Evolutionary conservation across 2,888 invertebrate species (phyloP).

Genomic region (Sminthurides aquaticus): DNA sequence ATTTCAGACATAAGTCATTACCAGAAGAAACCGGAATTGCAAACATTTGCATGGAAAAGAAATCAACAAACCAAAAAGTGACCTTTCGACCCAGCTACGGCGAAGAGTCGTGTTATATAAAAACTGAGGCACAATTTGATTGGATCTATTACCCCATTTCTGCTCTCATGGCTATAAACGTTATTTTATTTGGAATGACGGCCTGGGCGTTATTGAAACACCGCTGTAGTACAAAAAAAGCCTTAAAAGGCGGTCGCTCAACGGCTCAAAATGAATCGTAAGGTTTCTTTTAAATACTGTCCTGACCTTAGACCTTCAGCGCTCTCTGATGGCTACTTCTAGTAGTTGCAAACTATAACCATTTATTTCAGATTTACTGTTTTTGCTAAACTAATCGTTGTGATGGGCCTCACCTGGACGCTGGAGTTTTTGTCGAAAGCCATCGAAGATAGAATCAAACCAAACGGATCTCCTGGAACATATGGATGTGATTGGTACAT

Average conservation of each 20-base stretch:
- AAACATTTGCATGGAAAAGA: neutral
- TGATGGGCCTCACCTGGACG: conserved; percentile 15
- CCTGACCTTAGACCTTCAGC: too few relatives aligned
- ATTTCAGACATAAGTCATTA: neutral
- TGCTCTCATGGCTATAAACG: conserved; percentile 7
- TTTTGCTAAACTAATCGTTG: conserved; percentile 12
- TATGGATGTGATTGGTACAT: conserved; percentile 9
- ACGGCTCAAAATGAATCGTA: neutral
- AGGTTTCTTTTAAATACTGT: neutral
- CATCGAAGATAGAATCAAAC: neutral
- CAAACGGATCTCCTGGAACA: conserved; percentile 6
- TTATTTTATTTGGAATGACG: conserved; percentile 3
- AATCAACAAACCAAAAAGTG: neutral
- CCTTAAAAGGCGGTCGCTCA: neutral
- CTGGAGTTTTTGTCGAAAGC: conserved; percentile 13
- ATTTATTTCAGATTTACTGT: neutral
- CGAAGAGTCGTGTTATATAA: conserved; percentile 10
- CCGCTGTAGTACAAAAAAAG: neutral
- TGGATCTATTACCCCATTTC: conserved; percentile 19
- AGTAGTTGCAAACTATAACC: neutral
- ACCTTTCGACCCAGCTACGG: conserved; percentile 6
- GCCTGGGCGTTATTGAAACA: conserved; percentile 2
- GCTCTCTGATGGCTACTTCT: neutral
- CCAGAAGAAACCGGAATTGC: neutral
- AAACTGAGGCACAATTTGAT: neutral